Base-by-base conservation (phyloP, 1,140 invertebrate genomes). In the Drosophila elegans region DNA sequence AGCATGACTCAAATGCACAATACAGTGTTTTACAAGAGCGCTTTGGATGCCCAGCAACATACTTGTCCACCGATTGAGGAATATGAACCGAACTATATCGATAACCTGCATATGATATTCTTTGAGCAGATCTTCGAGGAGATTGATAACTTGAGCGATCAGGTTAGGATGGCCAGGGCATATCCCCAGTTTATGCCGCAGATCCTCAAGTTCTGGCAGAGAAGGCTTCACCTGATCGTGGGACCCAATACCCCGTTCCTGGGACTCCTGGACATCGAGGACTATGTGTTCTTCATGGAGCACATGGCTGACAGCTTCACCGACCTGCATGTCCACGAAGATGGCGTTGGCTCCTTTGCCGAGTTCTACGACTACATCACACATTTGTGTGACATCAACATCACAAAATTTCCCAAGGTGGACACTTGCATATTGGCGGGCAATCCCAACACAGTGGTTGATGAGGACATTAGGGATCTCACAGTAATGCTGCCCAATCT, bases 41-140 rank as follows among this genome's bases (percentile, higher is more conserved):
- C 75, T 3, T 9, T 78, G 45, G 79, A 71, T 2, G 69, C 75
- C 12, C 61, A 79, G 53, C 60, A 48, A 2, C 12, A 12, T 6
- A 21, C 16, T 1, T 29, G 48, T 16, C 27, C 39, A 11, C n/a
- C 64, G 0, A 2, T 39, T 21, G 63, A 62, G 39, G 54, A 74
- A 1, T 29, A 38, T 9, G 55, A 55, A 5, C 79, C 76, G 1
- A 89, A 89, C 39, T 80, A 80, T n/a, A 69, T 89, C 1, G 84
- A 89, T 54, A 84, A 89, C n/a, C 44, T 89, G 53, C 61, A 89
- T 21, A 75, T 74, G n/a, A 89, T 89, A 29, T 90, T 89, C 51
- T 89, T 89, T 7, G 84, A 89, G 66, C 85, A 89, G 57, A 89
- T 89, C 21, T 89, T 90, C 41, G 84, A 89, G 25, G 41, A 62